Conservation (phyloP, 2,113 vertebrate species). For the Marcusenius ussheri region DNA sequence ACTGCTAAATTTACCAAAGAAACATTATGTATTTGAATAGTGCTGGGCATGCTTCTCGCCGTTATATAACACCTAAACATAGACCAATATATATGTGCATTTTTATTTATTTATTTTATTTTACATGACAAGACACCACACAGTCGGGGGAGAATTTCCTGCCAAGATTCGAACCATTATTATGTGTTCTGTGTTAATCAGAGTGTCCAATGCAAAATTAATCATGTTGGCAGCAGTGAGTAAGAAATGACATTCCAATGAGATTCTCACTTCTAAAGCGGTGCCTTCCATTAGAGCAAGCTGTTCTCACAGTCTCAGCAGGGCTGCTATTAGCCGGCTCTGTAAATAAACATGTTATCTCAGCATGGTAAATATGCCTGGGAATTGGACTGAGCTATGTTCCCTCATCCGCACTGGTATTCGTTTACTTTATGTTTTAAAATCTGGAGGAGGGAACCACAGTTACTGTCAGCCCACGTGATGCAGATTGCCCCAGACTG, state of each 20-base stretch:
- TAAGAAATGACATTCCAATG: background rate
- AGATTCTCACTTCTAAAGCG: background rate
- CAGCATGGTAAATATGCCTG: constrained; percentile 16
- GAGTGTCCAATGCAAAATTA: constrained; percentile 1
- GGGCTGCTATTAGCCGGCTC: constrained; percentile 4
- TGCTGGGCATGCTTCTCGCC: background rate
- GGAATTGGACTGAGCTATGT: background rate
- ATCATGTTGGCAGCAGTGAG: background rate
- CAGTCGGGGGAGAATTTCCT: background rate
- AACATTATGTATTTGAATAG: background rate
- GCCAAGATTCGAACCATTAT: background rate
- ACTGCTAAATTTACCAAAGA: background rate
- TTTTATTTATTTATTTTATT: background rate
- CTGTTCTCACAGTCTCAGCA: constrained; percentile 3
- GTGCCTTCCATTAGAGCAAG: background rate
- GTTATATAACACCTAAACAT: background rate
- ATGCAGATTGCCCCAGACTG: background rate
- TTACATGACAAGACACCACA: background rate
- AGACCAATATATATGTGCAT: background rate
- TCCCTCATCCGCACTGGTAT: background rate
- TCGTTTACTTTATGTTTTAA: background rate
- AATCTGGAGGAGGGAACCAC: background rate
- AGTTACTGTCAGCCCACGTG: background rate
- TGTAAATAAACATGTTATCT: constrained; percentile 16
- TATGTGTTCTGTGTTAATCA: background rate